These are phyloP conservation scores for Balaeniceps rex DNA, from an alignment of 2,113 vertebrate species.

Conservation along the genomic window DNA sequence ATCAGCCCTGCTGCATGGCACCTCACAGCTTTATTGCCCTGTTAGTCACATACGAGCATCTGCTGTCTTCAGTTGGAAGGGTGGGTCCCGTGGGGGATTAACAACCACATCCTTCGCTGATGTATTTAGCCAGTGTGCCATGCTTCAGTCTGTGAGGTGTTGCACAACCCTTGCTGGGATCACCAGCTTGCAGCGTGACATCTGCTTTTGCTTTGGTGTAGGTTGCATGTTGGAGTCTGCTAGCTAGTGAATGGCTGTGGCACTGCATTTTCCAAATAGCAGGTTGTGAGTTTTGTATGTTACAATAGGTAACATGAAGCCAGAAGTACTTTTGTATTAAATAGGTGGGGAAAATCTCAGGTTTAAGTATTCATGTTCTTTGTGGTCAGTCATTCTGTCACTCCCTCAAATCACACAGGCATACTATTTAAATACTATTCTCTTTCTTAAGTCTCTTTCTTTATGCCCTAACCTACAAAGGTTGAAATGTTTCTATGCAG, in stretches of 20 bases:
- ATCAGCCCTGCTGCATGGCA: neutral
- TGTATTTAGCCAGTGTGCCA: neutral
- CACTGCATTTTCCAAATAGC: neutral
- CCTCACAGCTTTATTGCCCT: fast-evolving
- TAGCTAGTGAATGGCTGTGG: neutral
- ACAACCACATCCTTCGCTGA: neutral
- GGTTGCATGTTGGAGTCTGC: neutral
- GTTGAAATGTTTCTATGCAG: neutral
- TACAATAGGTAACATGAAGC: fast-evolving
- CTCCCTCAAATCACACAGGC: neutral
- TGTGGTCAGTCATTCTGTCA: neutral
- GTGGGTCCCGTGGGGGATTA: neutral
- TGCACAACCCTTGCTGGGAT: neutral
- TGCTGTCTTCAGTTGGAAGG: neutral
- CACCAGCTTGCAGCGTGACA: fast-evolving
- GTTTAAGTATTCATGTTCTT: neutral
- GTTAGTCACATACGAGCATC: neutral
- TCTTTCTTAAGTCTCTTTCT: neutral
- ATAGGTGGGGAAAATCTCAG: neutral
- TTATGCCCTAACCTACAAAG: neutral
- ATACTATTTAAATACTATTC: neutral
- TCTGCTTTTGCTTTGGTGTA: neutral
- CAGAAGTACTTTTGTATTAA: neutral
- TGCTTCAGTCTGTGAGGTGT: neutral
- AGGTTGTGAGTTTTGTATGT: neutral